A percentile compares a stretch with the other conserved stretches of the same genome.
phyloP scores from a whole-genome alignment of 1,140 invertebrate genomes.

The Trachymyrmex septentrionalis region DNA sequence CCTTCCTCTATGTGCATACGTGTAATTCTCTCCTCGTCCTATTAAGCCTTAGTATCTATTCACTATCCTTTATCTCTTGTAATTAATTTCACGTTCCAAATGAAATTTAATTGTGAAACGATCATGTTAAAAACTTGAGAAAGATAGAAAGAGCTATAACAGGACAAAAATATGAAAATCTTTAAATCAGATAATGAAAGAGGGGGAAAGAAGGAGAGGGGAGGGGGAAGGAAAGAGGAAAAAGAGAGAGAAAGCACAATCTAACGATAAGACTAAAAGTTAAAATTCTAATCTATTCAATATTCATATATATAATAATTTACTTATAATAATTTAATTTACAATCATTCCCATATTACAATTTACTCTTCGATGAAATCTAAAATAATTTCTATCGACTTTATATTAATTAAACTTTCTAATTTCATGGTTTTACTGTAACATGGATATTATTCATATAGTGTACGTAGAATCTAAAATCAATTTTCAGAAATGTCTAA shows the following conservation, averaged over 20 bases:
- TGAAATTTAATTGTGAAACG: not conserved
- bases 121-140: not conserved
- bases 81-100: conserved; percentile 10
- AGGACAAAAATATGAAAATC: not conserved
- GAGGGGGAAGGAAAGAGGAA: not conserved
- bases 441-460: not conserved
- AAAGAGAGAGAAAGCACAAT: not conserved
- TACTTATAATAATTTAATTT: too few species aligned
- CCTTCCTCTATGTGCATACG: not conserved
- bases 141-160: not conserved
- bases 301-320: not conserved
- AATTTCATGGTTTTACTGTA: not conserved
- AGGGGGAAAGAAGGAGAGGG: not conserved
- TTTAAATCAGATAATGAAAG: not conserved
- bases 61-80: not conserved
- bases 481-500: conserved; percentile 13
- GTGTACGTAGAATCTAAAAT: not conserved
- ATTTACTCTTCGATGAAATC: not conserved
- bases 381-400: not conserved
- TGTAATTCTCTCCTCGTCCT: not conserved
- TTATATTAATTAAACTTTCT: not conserved
- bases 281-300: not conserved
- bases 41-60: not conserved
- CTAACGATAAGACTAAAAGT: not conserved
- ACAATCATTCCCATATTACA: not conserved